phyloP scores from a whole-genome alignment of 23 tunicate species.

The Trididemnum nubilum region DNA sequence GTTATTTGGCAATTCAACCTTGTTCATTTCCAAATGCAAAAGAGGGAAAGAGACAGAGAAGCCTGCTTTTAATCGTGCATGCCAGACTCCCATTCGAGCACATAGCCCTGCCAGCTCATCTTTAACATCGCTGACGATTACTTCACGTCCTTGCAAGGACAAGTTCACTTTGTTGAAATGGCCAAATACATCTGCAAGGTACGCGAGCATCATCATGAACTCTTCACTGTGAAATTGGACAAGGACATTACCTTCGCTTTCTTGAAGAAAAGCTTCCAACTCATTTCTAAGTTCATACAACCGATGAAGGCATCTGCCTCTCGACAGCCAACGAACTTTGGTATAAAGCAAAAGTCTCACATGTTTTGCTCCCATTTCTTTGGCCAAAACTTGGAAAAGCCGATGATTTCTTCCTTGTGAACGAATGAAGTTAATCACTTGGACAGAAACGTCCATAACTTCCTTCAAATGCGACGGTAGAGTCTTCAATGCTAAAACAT shows the following conservation, averaged over 20 bases:
- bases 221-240: conserved; percentile 14
- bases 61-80: conserved; percentile 40
- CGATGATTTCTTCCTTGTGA: conserved; percentile 34
- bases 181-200: conserved; percentile 42
- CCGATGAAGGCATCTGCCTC: conserved; percentile 20
- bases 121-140: conserved; percentile 39
- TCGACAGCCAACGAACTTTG: conserved; percentile 19
- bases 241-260: conserved; percentile 25
- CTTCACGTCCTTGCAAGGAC: conserved; percentile 47
- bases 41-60: conserved; percentile 13
- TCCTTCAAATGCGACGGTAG: conserved; percentile 30
- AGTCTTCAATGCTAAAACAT: conserved; percentile 35
- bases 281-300: conserved; percentile 44
- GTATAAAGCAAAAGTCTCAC: conserved; percentile 15
- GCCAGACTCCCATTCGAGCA: conserved; percentile 47
- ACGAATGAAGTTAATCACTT: conserved; percentile 43
- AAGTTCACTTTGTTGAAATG: conserved; percentile 36
- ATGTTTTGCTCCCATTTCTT: conserved; percentile 41
- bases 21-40: conserved; percentile 12
- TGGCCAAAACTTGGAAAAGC: conserved; percentile 34
- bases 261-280: conserved; percentile 35
- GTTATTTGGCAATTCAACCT: conserved; percentile 18
- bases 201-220: conserved; percentile 25
- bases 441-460: conserved; percentile 42
- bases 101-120: conserved; percentile 39